Percentiles rank a stretch among this genome's conserved stretches.
Evolutionary conservation across 2,888 invertebrate species (phyloP).

Genomic region (Pammene fasciana): DNA sequence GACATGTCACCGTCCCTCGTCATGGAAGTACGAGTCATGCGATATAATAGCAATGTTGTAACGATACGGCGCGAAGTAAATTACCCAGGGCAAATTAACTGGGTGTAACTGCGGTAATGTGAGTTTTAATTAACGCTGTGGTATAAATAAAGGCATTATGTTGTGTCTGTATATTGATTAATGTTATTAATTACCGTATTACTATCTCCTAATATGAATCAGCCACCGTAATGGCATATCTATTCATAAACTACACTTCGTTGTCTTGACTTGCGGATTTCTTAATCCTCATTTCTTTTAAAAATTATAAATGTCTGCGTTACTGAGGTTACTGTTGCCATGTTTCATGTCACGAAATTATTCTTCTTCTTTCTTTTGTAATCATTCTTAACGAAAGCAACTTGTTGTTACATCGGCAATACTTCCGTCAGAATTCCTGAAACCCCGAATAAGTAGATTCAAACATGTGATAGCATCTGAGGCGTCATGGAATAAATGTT

Average conservation of each 20-base stretch:
- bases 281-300: no score
- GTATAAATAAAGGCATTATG: constrained; percentile 33
- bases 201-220: constrained; percentile 5
- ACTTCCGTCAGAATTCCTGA: not conserved
- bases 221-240: constrained; percentile 2
- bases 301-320: no score
- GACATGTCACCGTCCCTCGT: constrained; percentile 76
- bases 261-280: not conserved
- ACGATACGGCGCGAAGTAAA: constrained; percentile 71
- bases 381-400: no score
- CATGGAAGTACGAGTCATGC: constrained; percentile 76
- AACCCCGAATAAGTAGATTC: not conserved
- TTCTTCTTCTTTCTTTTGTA: no score
- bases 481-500: not conserved
- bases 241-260: not conserved
- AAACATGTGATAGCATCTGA: not conserved
- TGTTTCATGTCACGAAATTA: no score
- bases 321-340: no score
- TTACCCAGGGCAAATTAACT: constrained; percentile 73
- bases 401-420: no score
- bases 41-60: constrained; percentile 78
- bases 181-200: not conserved
- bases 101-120: constrained; percentile 53
- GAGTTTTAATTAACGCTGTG: constrained; percentile 35
- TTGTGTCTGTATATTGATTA: constrained; percentile 14